phyloP scores from a whole-genome alignment of 2,113 vertebrate species.

The Gallinago paraguaiae region DNA sequence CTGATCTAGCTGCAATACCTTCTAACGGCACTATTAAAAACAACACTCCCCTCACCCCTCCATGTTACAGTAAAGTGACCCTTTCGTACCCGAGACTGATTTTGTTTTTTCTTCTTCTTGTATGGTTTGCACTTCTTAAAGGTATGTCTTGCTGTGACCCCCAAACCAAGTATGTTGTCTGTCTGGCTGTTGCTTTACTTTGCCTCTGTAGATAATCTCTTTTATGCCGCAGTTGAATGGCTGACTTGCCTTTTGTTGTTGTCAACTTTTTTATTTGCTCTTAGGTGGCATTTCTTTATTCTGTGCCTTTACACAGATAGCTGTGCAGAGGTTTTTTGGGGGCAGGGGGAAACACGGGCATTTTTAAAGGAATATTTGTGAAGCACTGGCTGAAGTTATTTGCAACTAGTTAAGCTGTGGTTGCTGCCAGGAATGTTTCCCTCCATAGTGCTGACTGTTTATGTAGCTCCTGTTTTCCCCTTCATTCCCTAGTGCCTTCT shows the following conservation, averaged over 20 bases:
- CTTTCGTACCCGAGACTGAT: background rate
- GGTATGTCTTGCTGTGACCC: background rate
- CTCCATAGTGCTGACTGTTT: background rate
- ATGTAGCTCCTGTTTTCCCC: background rate
- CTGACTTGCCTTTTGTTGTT: background rate
- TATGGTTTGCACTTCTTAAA: background rate
- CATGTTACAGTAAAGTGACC: background rate
- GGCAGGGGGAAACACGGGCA: background rate
- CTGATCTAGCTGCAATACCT: background rate
- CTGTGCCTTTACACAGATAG: background rate
- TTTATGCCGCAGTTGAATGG: background rate
- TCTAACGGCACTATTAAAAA: background rate
- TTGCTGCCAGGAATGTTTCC: background rate
- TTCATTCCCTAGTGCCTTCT: background rate
- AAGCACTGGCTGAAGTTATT: background rate
- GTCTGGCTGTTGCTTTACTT: background rate
- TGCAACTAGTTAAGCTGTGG: background rate
- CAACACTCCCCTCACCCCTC: accelerated
- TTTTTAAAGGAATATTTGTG: background rate
- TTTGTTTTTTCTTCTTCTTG: too few relatives aligned
- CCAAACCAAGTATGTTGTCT: background rate
- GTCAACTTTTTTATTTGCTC: background rate
- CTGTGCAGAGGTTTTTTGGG: background rate
- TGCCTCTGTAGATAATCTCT: accelerated
- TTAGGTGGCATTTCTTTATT: background rate